Evolutionary conservation across 2,113 vertebrate genomes (phyloP).

Genomic region (Pyxicephalus adspersus): DNA sequence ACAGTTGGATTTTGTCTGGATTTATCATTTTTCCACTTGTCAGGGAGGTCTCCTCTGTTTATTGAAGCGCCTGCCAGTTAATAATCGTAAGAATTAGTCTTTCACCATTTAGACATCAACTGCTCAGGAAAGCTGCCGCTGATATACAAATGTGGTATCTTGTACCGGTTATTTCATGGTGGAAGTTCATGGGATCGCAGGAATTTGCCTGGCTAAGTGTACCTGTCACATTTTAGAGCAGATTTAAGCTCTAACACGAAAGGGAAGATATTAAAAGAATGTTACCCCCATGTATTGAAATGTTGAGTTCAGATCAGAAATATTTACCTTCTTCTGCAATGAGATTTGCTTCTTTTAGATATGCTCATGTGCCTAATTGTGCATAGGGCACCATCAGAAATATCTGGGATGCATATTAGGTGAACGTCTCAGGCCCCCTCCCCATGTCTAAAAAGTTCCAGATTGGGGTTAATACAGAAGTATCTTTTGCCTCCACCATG

Average conservation of each 20-base stretch:
- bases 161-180: too few species aligned
- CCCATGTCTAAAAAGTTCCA: too few species aligned
- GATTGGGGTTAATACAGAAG: too few species aligned
- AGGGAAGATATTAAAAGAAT: neutral
- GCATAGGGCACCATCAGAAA: too few species aligned
- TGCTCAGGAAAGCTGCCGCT: neutral
- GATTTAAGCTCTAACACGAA: neutral
- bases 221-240: too few species aligned
- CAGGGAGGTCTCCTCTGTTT: slow-evolving; percentile 46
- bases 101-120: neutral
- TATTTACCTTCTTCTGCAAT: neutral
- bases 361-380: too few species aligned
- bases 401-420: too few species aligned
- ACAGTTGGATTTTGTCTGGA: slow-evolving; percentile 34
- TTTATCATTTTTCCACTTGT: slow-evolving; percentile 41
- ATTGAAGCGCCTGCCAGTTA: slow-evolving; percentile 23
- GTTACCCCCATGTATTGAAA: neutral
- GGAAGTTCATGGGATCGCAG: neutral
- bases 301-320: neutral
- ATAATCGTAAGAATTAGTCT: slow-evolving; percentile 16
- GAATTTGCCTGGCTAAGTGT: neutral
- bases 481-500: too few species aligned
- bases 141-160: neutral
- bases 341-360: too few species aligned
- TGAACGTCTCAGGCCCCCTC: too few species aligned